Percentiles rank a stretch among this genome's conserved stretches.
Evolutionary conservation across 2,797 vertebrate species (phyloP).

Genomic region (Mus minutoides): DNA sequence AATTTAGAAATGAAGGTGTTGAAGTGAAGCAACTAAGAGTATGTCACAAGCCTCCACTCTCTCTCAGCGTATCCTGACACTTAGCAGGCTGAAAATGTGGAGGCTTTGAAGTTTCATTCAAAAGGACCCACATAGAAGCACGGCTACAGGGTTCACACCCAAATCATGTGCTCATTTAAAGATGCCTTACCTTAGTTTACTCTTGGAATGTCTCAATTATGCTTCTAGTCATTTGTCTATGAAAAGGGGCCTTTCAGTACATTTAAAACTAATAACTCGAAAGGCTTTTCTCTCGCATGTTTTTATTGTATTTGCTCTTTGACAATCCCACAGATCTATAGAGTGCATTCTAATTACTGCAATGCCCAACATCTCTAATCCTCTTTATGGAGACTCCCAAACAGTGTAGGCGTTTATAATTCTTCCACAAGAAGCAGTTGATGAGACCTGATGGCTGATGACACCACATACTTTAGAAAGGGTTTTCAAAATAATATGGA

Average conservation of each 20-base stretch:
- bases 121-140: not conserved
- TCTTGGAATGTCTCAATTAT: not conserved
- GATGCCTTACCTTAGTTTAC: not conserved
- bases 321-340: not conserved
- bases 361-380: not conserved
- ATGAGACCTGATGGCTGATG: not conserved
- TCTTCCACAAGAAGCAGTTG: not conserved
- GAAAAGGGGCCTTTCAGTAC: not conserved
- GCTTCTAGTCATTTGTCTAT: not conserved
- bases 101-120: not conserved
- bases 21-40: not conserved
- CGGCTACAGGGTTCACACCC: not conserved
- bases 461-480: not conserved
- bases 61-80: not conserved
- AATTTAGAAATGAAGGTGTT: conserved; percentile 5
- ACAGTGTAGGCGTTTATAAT: not conserved
- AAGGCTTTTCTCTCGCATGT: not conserved
- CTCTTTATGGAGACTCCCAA: not conserved
- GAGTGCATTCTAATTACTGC: not conserved
- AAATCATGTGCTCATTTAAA: not conserved
- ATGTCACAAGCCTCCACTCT: not conserved
- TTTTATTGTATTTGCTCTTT: not conserved
- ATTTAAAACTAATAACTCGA: not conserved
- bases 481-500: not conserved
- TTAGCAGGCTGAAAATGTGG: not conserved